Percentiles rank a stretch among this genome's conserved stretches.
Conservation (phyloP, 2,888 invertebrate genomes). For the Agrotis ipsilon region DNA sequence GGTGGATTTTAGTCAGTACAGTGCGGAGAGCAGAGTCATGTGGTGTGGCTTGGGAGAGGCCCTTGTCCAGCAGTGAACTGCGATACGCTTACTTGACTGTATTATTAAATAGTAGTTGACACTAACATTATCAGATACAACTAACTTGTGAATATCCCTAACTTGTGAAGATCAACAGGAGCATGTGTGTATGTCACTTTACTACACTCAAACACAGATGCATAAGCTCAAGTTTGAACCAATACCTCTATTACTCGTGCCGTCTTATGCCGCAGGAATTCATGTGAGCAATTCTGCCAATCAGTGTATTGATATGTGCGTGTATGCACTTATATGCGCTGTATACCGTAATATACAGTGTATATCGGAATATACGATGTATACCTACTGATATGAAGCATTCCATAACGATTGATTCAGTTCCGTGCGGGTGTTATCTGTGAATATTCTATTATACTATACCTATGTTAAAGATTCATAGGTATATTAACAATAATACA, state of each 20-base stretch:
- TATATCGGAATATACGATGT: too few relatives aligned
- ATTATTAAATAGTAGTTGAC: too few relatives aligned
- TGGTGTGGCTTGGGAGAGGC: too few relatives aligned
- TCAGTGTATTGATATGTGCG: constrained; percentile 67
- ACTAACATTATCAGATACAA: too few relatives aligned
- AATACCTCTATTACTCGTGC: constrained; percentile 32
- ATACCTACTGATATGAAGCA: constrained; percentile 72
- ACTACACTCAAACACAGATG: constrained; percentile 11
- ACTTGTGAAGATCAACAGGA: too few relatives aligned
- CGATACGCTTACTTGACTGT: too few relatives aligned
- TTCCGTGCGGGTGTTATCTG: constrained; percentile 60
- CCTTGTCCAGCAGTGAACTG: too few relatives aligned
- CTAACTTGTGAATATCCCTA: too few relatives aligned
- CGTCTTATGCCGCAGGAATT: constrained; percentile 75
- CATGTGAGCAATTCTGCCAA: constrained; percentile 74
- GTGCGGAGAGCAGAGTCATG: too few relatives aligned
- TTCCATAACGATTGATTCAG: constrained; percentile 66
- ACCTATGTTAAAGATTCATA: constrained; percentile 8
- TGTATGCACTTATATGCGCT: constrained; percentile 65
- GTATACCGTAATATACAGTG: constrained; percentile 65
- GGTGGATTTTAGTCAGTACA: too few relatives aligned
- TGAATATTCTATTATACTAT: constrained; percentile 22
- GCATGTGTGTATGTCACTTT: neutral
- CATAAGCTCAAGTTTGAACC: constrained; percentile 43
- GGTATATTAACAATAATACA: constrained; percentile 1